A percentile compares a stretch with the other conserved stretches of the same genome.
Evolutionary conservation across 1,140 invertebrate species (phyloP).

Genomic region (Leptoteleia sp.): DNA sequence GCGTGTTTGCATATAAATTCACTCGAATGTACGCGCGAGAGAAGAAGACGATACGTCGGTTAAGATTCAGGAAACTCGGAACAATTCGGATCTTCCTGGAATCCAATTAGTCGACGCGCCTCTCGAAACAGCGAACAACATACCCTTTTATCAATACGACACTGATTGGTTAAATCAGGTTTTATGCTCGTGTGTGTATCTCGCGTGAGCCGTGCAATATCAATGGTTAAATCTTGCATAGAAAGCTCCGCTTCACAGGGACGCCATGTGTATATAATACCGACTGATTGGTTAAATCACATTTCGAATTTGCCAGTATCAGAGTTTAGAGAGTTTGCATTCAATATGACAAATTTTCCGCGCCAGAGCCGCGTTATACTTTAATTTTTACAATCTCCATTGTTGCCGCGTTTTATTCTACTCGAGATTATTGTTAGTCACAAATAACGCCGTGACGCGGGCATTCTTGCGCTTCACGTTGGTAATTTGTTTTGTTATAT

Average conservation of each 20-base stretch:
- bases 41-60: constrained; percentile 43
- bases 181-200: constrained; percentile 34
- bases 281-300: constrained; percentile 57
- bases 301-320: constrained; percentile 49
- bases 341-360: constrained; percentile 28
- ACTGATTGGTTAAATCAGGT: constrained; percentile 68
- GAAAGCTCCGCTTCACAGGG: constrained; percentile 10
- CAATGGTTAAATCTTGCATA: constrained; percentile 56
- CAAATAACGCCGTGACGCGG: too few relatives aligned
- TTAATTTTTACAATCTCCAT: constrained; percentile 13
- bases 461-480: too few relatives aligned
- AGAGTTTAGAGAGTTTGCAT: constrained; percentile 30
- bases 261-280: constrained; percentile 49
- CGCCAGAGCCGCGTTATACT: constrained; percentile 19
- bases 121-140: constrained; percentile 29
- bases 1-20: constrained; percentile 19
- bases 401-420: too few relatives aligned
- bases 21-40: background rate
- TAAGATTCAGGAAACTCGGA: constrained; percentile 50
- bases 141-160: constrained; percentile 62
- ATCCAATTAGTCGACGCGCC: constrained; percentile 42
- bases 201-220: constrained; percentile 24
- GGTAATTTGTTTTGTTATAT: too few relatives aligned
- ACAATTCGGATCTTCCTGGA: constrained; percentile 41
- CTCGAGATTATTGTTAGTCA: too few relatives aligned